Evolutionary conservation across 2,888 invertebrate genomes (phyloP).

Genomic region (Himalopsyche tibetana): DNA sequence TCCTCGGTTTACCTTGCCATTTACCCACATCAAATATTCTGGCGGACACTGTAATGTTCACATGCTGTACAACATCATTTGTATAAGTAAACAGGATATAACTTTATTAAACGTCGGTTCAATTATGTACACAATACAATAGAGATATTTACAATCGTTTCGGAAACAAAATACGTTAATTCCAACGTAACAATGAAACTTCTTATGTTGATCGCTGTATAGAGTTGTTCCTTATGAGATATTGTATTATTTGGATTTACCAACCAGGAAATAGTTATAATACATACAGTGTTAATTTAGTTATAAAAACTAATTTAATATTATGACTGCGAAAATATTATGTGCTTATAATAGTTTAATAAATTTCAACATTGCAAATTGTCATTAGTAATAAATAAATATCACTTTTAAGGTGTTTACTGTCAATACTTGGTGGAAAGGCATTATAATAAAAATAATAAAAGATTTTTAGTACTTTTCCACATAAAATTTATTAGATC

Average conservation of each 20-base stretch:
- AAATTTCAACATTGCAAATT: neutral
- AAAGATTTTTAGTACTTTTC: too few species aligned
- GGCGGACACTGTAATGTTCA: conserved; percentile 23
- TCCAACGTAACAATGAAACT: neutral
- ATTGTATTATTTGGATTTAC: neutral
- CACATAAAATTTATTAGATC: too few species aligned
- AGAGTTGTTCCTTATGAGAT: neutral
- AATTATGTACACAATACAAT: conserved; percentile 34
- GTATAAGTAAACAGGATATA: conserved; percentile 30
- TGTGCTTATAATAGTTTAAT: neutral
- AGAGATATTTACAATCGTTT: conserved; percentile 5
- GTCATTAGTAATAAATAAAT: too few species aligned
- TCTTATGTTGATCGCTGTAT: neutral
- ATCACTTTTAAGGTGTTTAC: too few species aligned
- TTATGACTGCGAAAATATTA: too few species aligned
- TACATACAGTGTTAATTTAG: neutral
- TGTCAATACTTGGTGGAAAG: too few species aligned
- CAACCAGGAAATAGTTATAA: neutral
- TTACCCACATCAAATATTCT: conserved; percentile 48
- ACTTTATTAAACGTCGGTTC: conserved; percentile 15
- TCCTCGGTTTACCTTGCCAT: conserved; percentile 14
- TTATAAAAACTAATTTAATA: neutral
- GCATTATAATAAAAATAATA: too few species aligned
- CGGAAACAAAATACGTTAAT: neutral
- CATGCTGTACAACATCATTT: conserved; percentile 16